A percentile compares a stretch with the other conserved stretches of the same genome.
phyloP scores from a whole-genome alignment of 2,797 vertebrate genomes.

The Pseudopleuronectes americanus region DNA sequence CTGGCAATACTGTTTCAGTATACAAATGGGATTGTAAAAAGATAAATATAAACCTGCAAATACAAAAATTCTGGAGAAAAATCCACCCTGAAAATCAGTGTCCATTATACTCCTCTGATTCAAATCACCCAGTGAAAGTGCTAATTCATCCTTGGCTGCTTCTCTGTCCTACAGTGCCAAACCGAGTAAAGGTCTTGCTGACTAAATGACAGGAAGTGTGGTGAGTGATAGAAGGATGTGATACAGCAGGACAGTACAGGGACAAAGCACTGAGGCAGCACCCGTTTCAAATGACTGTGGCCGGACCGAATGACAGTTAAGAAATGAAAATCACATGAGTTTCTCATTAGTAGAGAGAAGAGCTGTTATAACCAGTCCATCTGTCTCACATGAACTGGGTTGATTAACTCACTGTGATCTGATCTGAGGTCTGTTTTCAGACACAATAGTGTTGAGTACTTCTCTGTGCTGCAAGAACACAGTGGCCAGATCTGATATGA shows the following conservation, averaged over 20 bases:
- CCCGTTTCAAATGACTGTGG: constrained; percentile 47
- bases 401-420: constrained; percentile 25
- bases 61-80: constrained; percentile 6
- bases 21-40: too few species aligned
- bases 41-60: not conserved
- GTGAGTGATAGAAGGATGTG: constrained; percentile 40
- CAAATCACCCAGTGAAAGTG: constrained; percentile 27
- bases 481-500: constrained; percentile 8
- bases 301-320: constrained; percentile 7
- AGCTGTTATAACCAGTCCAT: constrained; percentile 48
- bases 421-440: constrained; percentile 13
- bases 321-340: constrained; percentile 36
- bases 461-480: constrained; percentile 23
- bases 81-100: constrained; percentile 33
- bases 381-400: constrained; percentile 52
- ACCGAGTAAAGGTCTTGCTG: constrained; percentile 35
- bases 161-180: constrained; percentile 16
- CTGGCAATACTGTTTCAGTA: too few species aligned
- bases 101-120: constrained; percentile 40
- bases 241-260: not conserved
- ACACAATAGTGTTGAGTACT: constrained; percentile 6
- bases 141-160: constrained; percentile 34
- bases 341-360: constrained; percentile 29
- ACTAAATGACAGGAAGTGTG: constrained; percentile 27
- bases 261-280: constrained; percentile 28